Evolutionary conservation across 2,888 invertebrate species (phyloP), one percentile per base, ranked within the genome.

Genomic region (Agrenia bidenticulata): DNA sequence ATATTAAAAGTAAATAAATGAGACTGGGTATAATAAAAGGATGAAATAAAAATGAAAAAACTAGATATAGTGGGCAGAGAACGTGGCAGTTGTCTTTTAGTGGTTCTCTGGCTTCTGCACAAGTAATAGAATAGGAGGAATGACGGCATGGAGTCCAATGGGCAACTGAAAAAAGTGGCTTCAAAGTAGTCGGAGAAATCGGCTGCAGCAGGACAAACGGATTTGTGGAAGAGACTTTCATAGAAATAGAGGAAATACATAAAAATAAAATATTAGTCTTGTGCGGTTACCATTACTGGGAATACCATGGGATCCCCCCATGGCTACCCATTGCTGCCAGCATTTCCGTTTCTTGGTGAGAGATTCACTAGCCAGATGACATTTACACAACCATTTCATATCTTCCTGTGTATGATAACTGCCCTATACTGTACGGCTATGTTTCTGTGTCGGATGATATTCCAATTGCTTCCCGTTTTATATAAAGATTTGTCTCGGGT

Each of bases 201-300:
- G 32, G 21, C 45, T 15, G 17, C 17, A 19, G 55, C 21, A 55
- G n/a, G 55, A 27, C 55, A 55, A 23, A 49, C 45, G 59, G 59
- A 49, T 49, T 59, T 26, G 49, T 23, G n/a, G 9, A n/a, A 32
- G 55, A 45, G 15, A 59, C 59, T 42, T 45, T 59, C 49, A 15
- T 19, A 61, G 37, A 51, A 26, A 37, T 26, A 49, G 53, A 61
- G 61, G 53, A 61, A 51, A 51, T 61, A 61, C 61, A 61, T 61
- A 61, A 61, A 59, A 61, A 53, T 51, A 61, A 61, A 51, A 61
- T 61, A 61, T 61, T 61, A 51, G 50, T 51, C 53, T 61, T 13
- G 23, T 61, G 50, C 21, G 61, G 61, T 53, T 51, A 51, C 51
- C 61, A 61, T 51, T 61, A 7, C 32, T 4, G 32, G 32, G 32